phyloP scores from a whole-genome alignment of 2,113 vertebrate genomes.

The Recurvirostra avosetta region DNA sequence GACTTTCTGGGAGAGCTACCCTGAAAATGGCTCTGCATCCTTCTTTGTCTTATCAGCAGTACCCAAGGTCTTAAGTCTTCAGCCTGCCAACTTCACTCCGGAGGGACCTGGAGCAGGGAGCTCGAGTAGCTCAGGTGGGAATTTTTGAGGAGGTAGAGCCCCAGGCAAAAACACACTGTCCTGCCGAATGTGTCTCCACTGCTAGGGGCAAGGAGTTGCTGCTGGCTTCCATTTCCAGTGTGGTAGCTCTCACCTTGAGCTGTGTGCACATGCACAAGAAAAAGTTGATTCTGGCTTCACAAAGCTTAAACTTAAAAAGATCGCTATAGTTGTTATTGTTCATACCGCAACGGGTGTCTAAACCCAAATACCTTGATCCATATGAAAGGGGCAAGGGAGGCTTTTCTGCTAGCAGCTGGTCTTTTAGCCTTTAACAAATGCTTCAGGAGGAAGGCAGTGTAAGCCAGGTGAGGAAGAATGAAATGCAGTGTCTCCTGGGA shows the following conservation, averaged over 20 bases:
- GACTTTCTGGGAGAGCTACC: neutral
- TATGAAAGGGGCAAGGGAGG: neutral
- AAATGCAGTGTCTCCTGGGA: neutral
- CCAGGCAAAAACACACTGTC: neutral
- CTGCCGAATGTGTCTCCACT: neutral
- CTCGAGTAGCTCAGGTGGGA: neutral
- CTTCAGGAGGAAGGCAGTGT: neutral
- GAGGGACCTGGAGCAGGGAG: neutral
- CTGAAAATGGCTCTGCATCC: neutral
- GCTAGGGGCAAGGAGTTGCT: neutral
- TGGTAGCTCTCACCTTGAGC: neutral
- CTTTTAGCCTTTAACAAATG: neutral
- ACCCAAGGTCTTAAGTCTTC: neutral
- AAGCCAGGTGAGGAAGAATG: neutral
- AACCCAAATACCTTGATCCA: neutral
- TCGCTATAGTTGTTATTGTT: neutral
- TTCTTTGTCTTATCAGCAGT: neutral
- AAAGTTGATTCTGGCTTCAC: neutral
- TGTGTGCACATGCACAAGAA: neutral
- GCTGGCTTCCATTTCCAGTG: neutral
- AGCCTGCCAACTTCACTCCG: neutral
- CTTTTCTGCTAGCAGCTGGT: neutral
- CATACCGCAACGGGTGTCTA: neutral
- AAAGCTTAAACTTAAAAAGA: neutral
- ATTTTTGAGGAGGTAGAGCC: neutral